These are phyloP conservation scores for Cistogaster globosa DNA, from an alignment of 2,888 invertebrate species.

Conservation along the genomic window DNA sequence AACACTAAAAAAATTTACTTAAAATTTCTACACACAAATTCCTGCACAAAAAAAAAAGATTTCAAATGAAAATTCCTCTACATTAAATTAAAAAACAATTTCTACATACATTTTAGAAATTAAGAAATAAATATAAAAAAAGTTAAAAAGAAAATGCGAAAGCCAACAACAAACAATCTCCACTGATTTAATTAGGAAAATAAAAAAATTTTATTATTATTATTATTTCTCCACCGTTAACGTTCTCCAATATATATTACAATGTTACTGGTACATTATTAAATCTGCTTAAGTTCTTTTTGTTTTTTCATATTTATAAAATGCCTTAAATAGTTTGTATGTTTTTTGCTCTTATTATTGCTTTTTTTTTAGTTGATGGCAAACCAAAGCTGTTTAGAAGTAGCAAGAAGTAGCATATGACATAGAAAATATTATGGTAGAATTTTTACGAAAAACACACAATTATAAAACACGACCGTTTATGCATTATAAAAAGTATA, in stretches of 20 bases:
- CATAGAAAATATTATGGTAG: constrained; percentile 41
- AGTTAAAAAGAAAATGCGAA: not conserved
- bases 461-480: constrained; percentile 27
- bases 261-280: constrained; percentile 56
- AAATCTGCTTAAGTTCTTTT: constrained; percentile 28
- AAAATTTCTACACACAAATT: constrained; percentile 7
- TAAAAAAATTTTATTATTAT: constrained; percentile 21
- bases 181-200: constrained; percentile 46
- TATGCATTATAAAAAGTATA: constrained; percentile 16
- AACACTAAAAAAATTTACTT: not conserved
- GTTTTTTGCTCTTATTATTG: constrained; percentile 34
- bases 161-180: constrained; percentile 51
- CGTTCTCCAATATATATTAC: constrained; percentile 52
- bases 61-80: constrained; percentile 34
- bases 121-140: not conserved
- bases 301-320: constrained; percentile 31
- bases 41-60: not conserved
- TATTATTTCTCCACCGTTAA: constrained; percentile 35
- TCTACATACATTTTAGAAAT: not conserved
- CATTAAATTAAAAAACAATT: not conserved
- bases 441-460: constrained; percentile 40
- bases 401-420: constrained; percentile 54
- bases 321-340: constrained; percentile 33
- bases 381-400: constrained; percentile 49
- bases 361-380: constrained; percentile 5